Base-by-base conservation (phyloP, 2,113 vertebrate species). In the Cranoglanis bouderius region DNA sequence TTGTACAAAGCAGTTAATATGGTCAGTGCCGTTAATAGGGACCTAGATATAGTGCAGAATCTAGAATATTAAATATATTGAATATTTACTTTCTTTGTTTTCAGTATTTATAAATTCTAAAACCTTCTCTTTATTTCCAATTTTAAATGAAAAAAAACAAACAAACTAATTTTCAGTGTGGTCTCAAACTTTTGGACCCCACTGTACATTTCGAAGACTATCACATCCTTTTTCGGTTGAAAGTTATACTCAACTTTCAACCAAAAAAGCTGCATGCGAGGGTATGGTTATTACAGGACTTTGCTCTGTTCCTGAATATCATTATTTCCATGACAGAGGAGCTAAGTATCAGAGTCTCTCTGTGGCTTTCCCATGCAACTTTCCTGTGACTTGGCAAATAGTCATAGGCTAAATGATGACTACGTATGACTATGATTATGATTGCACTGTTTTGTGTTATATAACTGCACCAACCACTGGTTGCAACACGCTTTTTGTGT, bases 391-490 rank as follows among this genome's bases (percentile, higher is more conserved):
- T 14, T 46, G 40, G 40, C 4, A 9, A 4, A 21, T 77, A 43
- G 32, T 35, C 16, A 19, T 21, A 72, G 35, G 70, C 16, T 40
- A 40, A 74, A 74, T 78, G 49, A 78, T 49, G 12, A 49, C 13
- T 29, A n/a, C 1, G 13, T 6, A 77, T 46, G 74, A 49, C 6
- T 78, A 49, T 14, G 29, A 80, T 85, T 61, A 61, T 80, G 29
- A 32, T 75, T 59, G 43, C 67, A 85, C 38, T 88, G 87, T 86
- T 55, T 43, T 86, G 57, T 81, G 82, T 90, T 90, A 90, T 49
- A 89, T 85, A 90, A 87, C 72, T 57, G 29, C 70, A 35, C 78
- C 85, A 91, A 85, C 87, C 85, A 75, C 14, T 88, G 83, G 49
- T 82, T 82, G 63, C 40, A 86, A 40, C 65, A 21, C 38, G n/a